Conservation (phyloP, 2,113 vertebrate species). For the Rhegmatorhina hoffmannsi region DNA sequence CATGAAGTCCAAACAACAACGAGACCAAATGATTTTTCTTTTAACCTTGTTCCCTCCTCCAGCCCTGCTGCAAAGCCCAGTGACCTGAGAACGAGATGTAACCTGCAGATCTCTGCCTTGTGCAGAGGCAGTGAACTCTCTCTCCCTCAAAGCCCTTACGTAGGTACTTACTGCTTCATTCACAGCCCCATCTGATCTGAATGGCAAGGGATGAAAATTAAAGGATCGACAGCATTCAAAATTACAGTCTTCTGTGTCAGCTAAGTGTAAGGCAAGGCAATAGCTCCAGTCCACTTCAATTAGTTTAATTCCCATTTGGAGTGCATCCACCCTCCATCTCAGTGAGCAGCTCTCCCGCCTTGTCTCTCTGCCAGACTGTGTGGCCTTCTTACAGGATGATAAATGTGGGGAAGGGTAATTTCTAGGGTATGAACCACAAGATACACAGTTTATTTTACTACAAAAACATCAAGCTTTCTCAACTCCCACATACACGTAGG, state of each 20-base stretch:
- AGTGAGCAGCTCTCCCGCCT: neutral
- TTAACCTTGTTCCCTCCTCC: neutral
- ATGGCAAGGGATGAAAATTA: neutral
- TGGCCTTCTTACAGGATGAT: neutral
- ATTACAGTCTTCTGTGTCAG: neutral
- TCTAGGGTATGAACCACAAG: neutral
- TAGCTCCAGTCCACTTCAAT: conserved; percentile 1
- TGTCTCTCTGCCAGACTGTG: neutral
- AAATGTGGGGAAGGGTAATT: neutral
- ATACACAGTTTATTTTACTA: neutral
- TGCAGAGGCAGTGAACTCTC: neutral
- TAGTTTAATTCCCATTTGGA: conserved; percentile 29
- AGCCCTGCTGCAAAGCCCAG: neutral
- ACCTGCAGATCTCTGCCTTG: neutral
- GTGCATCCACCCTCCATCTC: neutral
- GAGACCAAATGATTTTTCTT: neutral
- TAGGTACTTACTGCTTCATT: neutral
- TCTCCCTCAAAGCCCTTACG: accelerated
- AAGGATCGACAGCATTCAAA: neutral
- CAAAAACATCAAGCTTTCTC: neutral
- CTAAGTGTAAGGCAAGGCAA: conserved; percentile 1
- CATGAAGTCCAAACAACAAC: neutral
- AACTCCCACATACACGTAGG: neutral
- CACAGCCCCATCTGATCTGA: neutral
- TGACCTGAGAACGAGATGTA: neutral